Base-by-base conservation (phyloP, 2,888 invertebrate species). In the Xanthorhoe spadicearia region DNA sequence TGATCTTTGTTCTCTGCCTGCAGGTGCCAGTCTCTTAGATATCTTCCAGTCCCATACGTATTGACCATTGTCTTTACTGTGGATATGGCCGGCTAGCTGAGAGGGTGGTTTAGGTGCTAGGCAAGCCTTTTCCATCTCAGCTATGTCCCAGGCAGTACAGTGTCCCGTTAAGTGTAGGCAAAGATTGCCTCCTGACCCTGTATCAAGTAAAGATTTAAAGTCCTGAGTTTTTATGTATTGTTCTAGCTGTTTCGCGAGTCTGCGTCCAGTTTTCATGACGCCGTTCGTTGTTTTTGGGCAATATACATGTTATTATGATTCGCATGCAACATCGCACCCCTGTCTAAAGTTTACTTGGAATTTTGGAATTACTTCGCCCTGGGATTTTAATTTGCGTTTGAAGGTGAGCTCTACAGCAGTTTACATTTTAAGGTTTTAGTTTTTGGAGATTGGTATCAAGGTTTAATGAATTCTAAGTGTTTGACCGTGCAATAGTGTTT, bases 271-370 rank as follows among this genome's bases (percentile, higher is more conserved):
- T 66, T 57, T 59, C 57, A 68, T 65, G 69, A 62, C 69, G 70
- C 75, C 72, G 74, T 74, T 61, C 32, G 61, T 55, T 62, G 61
- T 72, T 71, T 72, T 74, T 54, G 69, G 73, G 64, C 70, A 69
- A 74, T 72, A 71, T 70, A 74, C 69, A 74, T 75, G 77, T 68
- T 77, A 80, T 77, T 74, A 72, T 62, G 54, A 61, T 71, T 70
- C 65, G 75, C 75, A 73, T 74, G 75, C 77, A 68, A 75, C 72
- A 58, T 69, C 66, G 63, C 74, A 74, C 72, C 74, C 69, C 56
- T 65, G 65, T 54, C 69, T 64, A 64, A 73, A 69, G 55, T 69
- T 70, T 43, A 43, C 38, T 43, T 43, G 38, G 38, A 43, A 70
- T 66, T 52, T 68, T 70, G 68, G 72, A 73, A 69, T 68, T 67